Evolutionary conservation across 2,113 vertebrate genomes (phyloP).

Genomic region (Caracal caracal): DNA sequence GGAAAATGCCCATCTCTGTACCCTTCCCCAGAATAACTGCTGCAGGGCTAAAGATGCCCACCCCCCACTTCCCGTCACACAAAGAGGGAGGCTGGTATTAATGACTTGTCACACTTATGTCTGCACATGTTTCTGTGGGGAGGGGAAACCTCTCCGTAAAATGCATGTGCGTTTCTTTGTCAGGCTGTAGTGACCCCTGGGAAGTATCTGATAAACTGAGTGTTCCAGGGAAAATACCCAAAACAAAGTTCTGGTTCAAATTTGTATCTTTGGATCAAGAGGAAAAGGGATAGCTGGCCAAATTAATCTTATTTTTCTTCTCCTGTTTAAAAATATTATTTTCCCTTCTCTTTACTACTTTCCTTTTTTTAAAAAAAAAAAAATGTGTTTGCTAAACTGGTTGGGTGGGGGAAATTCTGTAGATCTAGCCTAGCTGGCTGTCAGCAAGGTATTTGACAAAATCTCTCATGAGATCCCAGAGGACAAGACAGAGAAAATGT

Average conservation of each 20-base stretch:
- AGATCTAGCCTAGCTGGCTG: not conserved
- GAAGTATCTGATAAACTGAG: not conserved
- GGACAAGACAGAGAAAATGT: not conserved
- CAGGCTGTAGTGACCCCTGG: not conserved
- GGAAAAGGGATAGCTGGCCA: not conserved
- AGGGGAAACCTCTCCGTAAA: not conserved
- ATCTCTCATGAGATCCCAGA: conserved; percentile 37
- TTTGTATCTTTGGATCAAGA: not conserved
- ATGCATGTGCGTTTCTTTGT: conserved; percentile 4
- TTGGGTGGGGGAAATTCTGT: not conserved
- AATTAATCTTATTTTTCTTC: not conserved
- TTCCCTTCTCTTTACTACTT: not conserved
- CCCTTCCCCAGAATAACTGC: not conserved
- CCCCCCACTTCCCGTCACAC: not conserved
- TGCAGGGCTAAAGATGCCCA: not conserved
- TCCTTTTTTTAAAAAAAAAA: not conserved
- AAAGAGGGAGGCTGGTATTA: not conserved
- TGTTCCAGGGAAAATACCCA: not conserved
- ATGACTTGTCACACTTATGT: not conserved
- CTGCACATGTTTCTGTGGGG: not conserved
- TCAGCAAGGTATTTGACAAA: conserved; percentile 48
- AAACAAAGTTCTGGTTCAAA: not conserved
- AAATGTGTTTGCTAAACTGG: not conserved
- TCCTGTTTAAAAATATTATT: not conserved
- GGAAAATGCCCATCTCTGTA: not conserved